Evolutionary conservation across 1,140 invertebrate genomes (phyloP).

Genomic region (Rhopalosiphum padi): DNA sequence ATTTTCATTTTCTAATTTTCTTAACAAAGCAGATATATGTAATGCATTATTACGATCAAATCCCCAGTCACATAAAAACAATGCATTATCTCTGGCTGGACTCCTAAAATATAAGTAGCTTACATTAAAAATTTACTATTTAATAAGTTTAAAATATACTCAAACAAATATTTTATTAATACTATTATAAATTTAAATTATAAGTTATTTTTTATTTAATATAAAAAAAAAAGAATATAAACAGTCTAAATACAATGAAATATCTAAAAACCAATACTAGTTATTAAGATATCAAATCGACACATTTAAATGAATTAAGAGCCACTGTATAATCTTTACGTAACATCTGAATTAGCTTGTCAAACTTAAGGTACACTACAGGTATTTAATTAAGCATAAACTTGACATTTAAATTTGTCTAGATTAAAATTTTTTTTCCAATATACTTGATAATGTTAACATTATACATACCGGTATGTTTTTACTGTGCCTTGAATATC

Average conservation of each 20-base stretch:
- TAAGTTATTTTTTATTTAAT: too few species aligned
- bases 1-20: slow-evolving; percentile 63
- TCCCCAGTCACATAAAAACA: slow-evolving; percentile 88
- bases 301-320: background rate
- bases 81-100: slow-evolving; percentile 77
- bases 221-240: background rate
- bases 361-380: background rate
- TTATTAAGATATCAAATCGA: background rate
- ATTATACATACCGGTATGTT: slow-evolving; percentile 66
- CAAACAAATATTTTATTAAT: background rate
- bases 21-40: slow-evolving; percentile 53
- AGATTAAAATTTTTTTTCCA: background rate
- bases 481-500: slow-evolving; percentile 64
- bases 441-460: slow-evolving; percentile 1
- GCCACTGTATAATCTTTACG: background rate
- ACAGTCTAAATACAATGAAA: background rate
- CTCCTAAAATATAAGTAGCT: slow-evolving; percentile 67
- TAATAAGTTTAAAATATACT: background rate
- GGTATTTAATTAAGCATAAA: background rate
- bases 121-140: background rate
- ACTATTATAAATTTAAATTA: background rate
- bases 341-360: background rate
- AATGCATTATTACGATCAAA: slow-evolving; percentile 66
- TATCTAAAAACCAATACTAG: background rate
- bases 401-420: background rate